phyloP scores from a whole-genome alignment of 1,140 invertebrate genomes.

The Matsumurasca onukii region DNA sequence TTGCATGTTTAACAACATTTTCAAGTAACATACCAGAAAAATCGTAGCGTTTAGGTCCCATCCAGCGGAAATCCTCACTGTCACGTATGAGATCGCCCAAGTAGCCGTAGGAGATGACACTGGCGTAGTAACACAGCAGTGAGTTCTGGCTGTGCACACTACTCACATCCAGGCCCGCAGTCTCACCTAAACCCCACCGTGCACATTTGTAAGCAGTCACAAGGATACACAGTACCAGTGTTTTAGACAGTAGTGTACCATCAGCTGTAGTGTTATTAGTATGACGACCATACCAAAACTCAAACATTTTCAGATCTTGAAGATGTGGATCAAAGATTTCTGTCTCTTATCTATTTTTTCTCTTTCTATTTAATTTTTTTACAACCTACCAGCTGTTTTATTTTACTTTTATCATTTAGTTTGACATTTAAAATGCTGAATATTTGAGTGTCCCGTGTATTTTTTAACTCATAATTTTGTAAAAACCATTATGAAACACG shows the following conservation, averaged over 20 bases:
- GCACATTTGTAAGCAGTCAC: not conserved
- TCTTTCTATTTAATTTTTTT: too few relatives aligned
- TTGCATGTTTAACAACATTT: too few relatives aligned
- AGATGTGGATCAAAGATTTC: too few relatives aligned
- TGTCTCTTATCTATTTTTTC: too few relatives aligned
- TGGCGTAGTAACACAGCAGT: constrained; percentile 72
- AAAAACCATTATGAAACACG: too few relatives aligned
- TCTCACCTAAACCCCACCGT: constrained; percentile 53
- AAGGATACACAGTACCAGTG: not conserved
- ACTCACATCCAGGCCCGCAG: constrained; percentile 72
- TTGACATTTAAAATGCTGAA: too few relatives aligned
- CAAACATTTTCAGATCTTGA: too few relatives aligned
- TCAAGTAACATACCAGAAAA: constrained; percentile 59
- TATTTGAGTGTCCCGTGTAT: too few relatives aligned
- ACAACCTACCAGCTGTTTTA: too few relatives aligned
- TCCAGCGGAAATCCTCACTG: constrained; percentile 83
- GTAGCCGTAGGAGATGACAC: constrained; percentile 85
- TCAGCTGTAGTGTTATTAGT: not conserved
- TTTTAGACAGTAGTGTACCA: not conserved
- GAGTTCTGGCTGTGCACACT: constrained; percentile 67
- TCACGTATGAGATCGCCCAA: constrained; percentile 82
- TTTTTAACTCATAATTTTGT: too few relatives aligned
- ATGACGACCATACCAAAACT: too few relatives aligned
- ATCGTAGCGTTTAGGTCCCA: constrained; percentile 87
- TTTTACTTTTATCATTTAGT: too few relatives aligned